phyloP scores from a whole-genome alignment of 2,113 vertebrate genomes.

The Carlito syrichta region DNA sequence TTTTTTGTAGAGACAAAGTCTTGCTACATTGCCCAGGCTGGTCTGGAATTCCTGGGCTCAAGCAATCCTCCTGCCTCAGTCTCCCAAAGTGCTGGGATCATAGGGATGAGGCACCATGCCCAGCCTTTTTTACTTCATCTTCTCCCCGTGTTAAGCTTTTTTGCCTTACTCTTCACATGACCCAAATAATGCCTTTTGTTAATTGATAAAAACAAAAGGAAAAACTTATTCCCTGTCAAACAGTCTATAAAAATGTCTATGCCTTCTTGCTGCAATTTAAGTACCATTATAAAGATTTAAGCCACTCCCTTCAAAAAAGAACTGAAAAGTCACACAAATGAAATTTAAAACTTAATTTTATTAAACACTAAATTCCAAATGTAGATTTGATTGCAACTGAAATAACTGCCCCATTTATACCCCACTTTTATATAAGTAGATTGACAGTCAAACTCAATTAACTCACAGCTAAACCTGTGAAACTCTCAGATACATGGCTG shows the following conservation, averaged over 20 bases:
- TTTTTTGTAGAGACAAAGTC: no score
- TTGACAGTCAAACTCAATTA: slow-evolving; percentile 13
- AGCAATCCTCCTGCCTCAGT: no score
- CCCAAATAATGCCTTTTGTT: background rate
- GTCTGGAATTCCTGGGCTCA: no score
- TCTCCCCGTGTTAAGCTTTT: background rate
- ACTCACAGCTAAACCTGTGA: background rate
- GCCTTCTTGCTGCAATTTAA: background rate
- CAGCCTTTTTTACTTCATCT: no score
- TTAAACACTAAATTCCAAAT: background rate
- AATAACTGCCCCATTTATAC: background rate
- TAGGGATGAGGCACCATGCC: no score
- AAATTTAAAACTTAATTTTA: background rate
- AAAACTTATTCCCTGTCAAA: background rate
- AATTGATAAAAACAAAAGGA: background rate
- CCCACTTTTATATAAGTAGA: background rate
- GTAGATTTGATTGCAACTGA: background rate
- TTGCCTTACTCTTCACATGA: background rate
- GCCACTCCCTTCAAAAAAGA: background rate
- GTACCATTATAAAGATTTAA: background rate
- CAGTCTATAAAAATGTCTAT: background rate
- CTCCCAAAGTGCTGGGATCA: no score
- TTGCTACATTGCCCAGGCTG: no score
- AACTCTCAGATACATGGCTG: background rate
- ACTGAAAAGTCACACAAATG: background rate